Base-by-base conservation (phyloP, 35 echinoderm and acorn worm genomes). In the Antedon bifida region DNA sequence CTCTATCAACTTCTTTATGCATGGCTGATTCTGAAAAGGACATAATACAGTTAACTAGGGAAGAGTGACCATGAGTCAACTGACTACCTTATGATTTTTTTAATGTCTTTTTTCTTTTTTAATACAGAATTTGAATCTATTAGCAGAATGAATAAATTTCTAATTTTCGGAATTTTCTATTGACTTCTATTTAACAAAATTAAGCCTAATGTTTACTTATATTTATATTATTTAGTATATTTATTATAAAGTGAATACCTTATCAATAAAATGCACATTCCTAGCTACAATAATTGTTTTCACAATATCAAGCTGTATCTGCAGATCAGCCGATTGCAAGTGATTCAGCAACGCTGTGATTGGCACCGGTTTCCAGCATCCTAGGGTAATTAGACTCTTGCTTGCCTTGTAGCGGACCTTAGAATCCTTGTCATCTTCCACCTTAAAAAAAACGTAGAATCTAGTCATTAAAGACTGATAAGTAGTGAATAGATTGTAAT, bases 261-360 rank as follows among this genome's bases (percentile, higher is more conserved):
- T 91, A 38, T 92, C 85, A 12, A 87, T 46, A 31, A 84, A 84
- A 2, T 91, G 83, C 5, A 79, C 83, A 78, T 88, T 84, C 73
- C 90, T 89, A 10, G 93, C 90, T 34, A 86, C 77, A 34, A 92
- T 96, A 51, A 96, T 78, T 17, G 90, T 96, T 34, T 88, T 79
- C 26, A 96, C 84, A 0, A 92, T 76, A 90, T 91, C 93, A 26
- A 32, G 73, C 56, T 86, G 83, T 28, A 87, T 82, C 13, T 74
- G 46, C 30, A 84, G 82, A 51, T 46, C 81, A 8, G 90, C 84
- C 1, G 89, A 36, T 74, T 84, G 84, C 11, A 96, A 31, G 73
- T 91, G 76, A 30, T 75, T 51, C 23, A 96, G 84, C 13, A 96
- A 78, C 13, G 87, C 83, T 46, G 10, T 82, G 36, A 96, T 81